Percentiles rank a stretch among this genome's conserved stretches.
Evolutionary conservation across 2,888 invertebrate genomes (phyloP).

Genomic region (Lasioglossum morio): DNA sequence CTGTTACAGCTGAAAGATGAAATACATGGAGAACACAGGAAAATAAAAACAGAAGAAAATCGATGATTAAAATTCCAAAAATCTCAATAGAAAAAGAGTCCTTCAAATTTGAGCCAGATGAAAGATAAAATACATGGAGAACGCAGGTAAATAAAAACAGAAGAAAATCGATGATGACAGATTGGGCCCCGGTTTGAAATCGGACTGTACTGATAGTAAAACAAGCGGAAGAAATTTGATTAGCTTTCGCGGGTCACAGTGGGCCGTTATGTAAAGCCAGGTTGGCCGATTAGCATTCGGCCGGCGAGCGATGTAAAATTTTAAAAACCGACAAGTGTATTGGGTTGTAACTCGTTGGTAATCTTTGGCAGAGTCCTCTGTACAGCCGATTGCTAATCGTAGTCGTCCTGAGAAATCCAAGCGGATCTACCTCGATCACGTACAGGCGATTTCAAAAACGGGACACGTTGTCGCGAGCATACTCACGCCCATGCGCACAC

Average conservation of each 20-base stretch:
- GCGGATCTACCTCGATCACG: constrained; percentile 75
- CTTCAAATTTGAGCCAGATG: no score
- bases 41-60: no score
- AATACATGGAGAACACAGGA: no score
- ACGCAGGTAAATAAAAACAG: no score
- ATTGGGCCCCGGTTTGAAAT: neutral
- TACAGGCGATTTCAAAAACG: constrained; percentile 79
- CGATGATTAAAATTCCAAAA: no score
- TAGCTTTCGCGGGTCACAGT: constrained; percentile 28
- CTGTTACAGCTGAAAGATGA: no score
- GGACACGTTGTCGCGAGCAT: constrained; percentile 75
- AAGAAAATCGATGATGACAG: no score
- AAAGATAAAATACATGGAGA: no score
- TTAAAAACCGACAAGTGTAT: constrained; percentile 42
- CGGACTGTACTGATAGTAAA: neutral
- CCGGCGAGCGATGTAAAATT: constrained; percentile 41
- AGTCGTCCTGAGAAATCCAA: constrained; percentile 53
- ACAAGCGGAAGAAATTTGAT: constrained; percentile 15
- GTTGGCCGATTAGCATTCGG: constrained; percentile 43
- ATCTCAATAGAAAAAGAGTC: no score
- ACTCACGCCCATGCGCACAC: constrained; percentile 68
- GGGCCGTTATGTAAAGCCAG: constrained; percentile 46
- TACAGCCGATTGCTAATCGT: constrained; percentile 56
- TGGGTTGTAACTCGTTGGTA: constrained; percentile 56
- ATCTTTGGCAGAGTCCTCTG: constrained; percentile 51